phyloP scores from a whole-genome alignment of 2,113 vertebrate genomes.

The Toxotes jaculatrix region DNA sequence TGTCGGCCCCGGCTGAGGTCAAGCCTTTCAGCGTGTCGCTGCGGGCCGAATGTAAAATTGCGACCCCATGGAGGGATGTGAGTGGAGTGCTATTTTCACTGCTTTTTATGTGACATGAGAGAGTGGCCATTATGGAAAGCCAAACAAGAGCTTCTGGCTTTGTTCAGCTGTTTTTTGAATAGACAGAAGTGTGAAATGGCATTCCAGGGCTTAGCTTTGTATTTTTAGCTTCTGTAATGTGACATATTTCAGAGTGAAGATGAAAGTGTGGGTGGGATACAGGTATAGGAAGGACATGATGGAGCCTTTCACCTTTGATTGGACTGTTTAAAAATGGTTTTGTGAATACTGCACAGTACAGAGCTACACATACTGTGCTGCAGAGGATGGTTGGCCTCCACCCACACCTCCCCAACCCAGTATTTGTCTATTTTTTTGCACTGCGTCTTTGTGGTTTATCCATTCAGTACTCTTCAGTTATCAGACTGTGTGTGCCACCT shows the following conservation, averaged over 20 bases:
- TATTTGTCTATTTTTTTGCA: too few species aligned
- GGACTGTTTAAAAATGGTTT: too few species aligned
- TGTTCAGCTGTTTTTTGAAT: not conserved
- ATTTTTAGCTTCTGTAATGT: not conserved
- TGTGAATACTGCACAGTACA: too few species aligned
- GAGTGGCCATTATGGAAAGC: not conserved
- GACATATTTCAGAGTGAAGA: not conserved
- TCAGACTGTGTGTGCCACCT: too few species aligned
- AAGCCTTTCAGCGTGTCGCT: constrained; percentile 49
- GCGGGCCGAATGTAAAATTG: constrained; percentile 46
- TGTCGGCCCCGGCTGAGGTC: constrained; percentile 41
- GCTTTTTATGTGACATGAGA: constrained; percentile 27
- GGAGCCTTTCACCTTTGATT: too few species aligned
- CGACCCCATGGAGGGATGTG: constrained; percentile 21
- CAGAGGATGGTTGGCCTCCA: too few species aligned
- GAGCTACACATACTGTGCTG: too few species aligned
- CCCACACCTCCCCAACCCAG: too few species aligned
- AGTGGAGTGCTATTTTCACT: constrained; percentile 19
- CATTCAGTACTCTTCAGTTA: too few species aligned
- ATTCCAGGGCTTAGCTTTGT: not conserved
- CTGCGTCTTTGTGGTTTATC: too few species aligned
- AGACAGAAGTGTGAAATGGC: not conserved
- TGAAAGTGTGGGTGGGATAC: not conserved
- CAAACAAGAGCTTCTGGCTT: constrained; percentile 9
- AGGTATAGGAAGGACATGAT: not conserved